Conservation (phyloP, 64 coral and sea anemone genomes). For the Orbicella faveolata region DNA sequence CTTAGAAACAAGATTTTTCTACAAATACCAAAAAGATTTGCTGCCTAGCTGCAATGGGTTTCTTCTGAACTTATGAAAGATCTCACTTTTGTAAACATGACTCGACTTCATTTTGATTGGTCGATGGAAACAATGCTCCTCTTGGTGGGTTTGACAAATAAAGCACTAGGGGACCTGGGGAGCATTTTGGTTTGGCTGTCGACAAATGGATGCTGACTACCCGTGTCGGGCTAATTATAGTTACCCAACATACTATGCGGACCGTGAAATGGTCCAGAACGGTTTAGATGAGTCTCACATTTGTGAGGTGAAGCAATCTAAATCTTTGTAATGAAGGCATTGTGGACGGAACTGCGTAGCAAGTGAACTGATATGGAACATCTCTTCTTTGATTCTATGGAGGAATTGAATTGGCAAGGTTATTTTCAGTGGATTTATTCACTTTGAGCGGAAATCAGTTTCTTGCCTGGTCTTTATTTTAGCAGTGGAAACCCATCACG, state of each 20-base stretch:
- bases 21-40: not conserved
- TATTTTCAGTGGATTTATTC: no score
- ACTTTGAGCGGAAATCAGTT: no score
- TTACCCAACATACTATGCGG: not conserved
- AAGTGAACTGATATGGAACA: no score
- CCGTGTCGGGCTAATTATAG: not conserved
- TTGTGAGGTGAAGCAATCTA: not conserved
- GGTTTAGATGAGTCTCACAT: not conserved
- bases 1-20: not conserved
- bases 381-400: no score
- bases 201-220: not conserved
- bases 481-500: no score
- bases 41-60: not conserved
- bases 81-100: conserved; percentile 15
- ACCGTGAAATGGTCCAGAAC: not conserved
- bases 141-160: no score
- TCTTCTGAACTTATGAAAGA: not conserved
- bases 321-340: no score
- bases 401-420: no score
- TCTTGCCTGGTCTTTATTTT: no score
- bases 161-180: no score
- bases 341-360: no score
- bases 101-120: conserved; percentile 6
- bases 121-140: not conserved
- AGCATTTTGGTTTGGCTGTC: no score